Percentiles rank a stretch among this genome's conserved stretches.
These are phyloP conservation scores for Phaethon lepturus DNA, from an alignment of 2,113 vertebrate species.

Conservation along the genomic window DNA sequence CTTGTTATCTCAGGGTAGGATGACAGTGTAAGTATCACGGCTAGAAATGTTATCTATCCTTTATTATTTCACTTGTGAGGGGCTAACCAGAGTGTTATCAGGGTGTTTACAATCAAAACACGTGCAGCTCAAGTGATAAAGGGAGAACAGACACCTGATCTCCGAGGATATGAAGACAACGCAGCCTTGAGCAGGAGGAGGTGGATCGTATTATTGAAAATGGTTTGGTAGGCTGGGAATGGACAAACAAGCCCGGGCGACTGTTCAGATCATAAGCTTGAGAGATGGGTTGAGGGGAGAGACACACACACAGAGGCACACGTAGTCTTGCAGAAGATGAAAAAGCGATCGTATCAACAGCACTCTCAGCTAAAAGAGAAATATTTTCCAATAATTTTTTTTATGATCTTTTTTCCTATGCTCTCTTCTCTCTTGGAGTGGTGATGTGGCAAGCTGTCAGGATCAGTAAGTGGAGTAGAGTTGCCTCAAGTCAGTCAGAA, in stretches of 20 bases:
- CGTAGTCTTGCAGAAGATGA: not conserved
- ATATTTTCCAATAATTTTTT: constrained; percentile 64
- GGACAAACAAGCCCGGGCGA: constrained; percentile 35
- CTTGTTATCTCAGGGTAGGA: constrained; percentile 66
- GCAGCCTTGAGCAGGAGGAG: constrained; percentile 60
- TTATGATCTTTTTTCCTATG: not conserved
- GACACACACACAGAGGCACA: no score
- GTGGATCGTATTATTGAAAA: constrained; percentile 68
- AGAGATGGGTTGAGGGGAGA: constrained; percentile 28
- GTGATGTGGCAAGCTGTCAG: constrained; percentile 49
- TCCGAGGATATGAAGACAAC: constrained; percentile 75
- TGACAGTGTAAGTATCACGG: constrained; percentile 53
- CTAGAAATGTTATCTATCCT: constrained; percentile 68
- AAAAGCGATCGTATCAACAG: constrained; percentile 30
- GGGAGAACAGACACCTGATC: constrained; percentile 64
- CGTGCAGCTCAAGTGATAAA: constrained; percentile 69
- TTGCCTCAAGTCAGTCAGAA: constrained; percentile 16
- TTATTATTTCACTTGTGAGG: constrained; percentile 74
- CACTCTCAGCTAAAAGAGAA: constrained; percentile 59
- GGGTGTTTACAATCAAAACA: constrained; percentile 72
- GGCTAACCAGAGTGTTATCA: constrained; percentile 68
- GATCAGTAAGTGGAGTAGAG: not conserved
- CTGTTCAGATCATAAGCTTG: constrained; percentile 56
- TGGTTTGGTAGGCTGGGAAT: constrained; percentile 67
- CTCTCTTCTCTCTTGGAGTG: constrained; percentile 17